These are phyloP conservation scores for Gari tellinella DNA, from an alignment of 2,888 invertebrate genomes.

Conservation along the genomic window DNA sequence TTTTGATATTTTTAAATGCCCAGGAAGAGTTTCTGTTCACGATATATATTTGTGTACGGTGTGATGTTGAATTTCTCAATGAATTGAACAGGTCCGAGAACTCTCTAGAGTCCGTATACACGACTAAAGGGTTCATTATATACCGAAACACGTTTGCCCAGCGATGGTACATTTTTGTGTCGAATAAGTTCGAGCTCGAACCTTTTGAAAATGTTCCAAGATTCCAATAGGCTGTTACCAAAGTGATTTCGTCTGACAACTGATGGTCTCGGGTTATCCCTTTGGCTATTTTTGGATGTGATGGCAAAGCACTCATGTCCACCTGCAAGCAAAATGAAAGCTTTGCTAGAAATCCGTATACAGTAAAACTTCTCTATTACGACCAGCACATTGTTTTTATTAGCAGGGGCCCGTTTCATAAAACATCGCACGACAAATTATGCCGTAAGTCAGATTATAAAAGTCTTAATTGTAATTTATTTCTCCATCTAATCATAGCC, in stretches of 20 bases:
- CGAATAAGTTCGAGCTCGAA: not conserved
- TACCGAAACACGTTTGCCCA: conserved; percentile 44
- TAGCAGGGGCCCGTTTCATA: too few relatives aligned
- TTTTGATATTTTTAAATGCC: conserved; percentile 55
- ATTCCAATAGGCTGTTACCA: conserved; percentile 66
- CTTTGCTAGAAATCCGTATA: too few relatives aligned
- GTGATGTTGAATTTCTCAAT: conserved; percentile 24
- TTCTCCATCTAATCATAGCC: too few relatives aligned
- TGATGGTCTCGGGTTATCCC: too few relatives aligned
- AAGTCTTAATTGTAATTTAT: too few relatives aligned
- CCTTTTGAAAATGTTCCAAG: conserved; percentile 61
- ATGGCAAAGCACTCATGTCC: too few relatives aligned
- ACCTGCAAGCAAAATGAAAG: too few relatives aligned
- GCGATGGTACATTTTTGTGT: conserved; percentile 36
- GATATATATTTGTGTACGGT: conserved; percentile 48
- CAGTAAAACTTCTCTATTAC: too few relatives aligned
- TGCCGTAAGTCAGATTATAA: too few relatives aligned
- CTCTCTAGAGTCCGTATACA: conserved; percentile 56
- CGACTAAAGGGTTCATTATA: conserved; percentile 52
- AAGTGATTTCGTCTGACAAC: conserved; percentile 36
- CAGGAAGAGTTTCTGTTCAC: conserved; percentile 46
- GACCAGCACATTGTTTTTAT: too few relatives aligned
- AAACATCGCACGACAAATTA: too few relatives aligned
- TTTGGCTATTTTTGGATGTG: too few relatives aligned
- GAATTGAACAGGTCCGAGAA: conserved; percentile 30